A percentile compares a stretch with the other conserved stretches of the same genome.
These are phyloP conservation scores for Zele albiditarsus DNA, from an alignment of 2,888 invertebrate species.

Conservation along the genomic window DNA sequence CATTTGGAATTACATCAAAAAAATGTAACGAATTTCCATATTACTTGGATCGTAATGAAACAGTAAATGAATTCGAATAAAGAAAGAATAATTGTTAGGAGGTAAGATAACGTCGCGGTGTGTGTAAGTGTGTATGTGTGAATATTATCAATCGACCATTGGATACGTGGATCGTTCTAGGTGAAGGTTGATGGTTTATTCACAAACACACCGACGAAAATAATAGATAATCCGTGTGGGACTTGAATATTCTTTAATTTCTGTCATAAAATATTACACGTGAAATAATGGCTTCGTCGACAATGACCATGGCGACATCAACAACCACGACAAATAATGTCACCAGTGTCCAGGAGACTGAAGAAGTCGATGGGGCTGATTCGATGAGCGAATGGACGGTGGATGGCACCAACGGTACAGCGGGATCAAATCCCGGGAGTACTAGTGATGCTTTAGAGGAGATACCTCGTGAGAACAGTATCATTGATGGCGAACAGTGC, in stretches of 20 bases:
- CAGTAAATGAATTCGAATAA: conserved; percentile 14
- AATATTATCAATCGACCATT: not conserved
- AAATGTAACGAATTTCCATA: conserved; percentile 45
- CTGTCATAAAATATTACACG: conserved; percentile 11
- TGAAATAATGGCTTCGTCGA: conserved; percentile 62
- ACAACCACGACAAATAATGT: conserved; percentile 53
- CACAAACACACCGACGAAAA: not conserved
- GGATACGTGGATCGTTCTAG: conserved; percentile 35
- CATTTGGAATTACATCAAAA: conserved; percentile 47
- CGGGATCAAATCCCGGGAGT: conserved; percentile 47
- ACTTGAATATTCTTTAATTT: not conserved
- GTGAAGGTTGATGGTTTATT: conserved; percentile 25
- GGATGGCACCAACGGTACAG: conserved; percentile 47
- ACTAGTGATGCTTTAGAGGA: conserved; percentile 62
- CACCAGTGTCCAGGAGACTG: conserved; percentile 52
- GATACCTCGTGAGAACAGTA: conserved; percentile 58
- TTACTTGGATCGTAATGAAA: conserved; percentile 30
- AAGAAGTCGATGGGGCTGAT: conserved; percentile 62
- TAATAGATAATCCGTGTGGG: not conserved
- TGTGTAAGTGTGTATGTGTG: not conserved
- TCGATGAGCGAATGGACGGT: conserved; percentile 59
- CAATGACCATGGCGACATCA: conserved; percentile 65
- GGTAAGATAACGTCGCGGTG: not conserved
- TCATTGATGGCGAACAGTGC: conserved; percentile 62
- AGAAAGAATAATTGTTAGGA: not conserved